Evolutionary conservation across 1,140 invertebrate species (phyloP), one percentile per base, ranked within the genome.

Genomic region (Stegodyphus dumicola): DNA sequence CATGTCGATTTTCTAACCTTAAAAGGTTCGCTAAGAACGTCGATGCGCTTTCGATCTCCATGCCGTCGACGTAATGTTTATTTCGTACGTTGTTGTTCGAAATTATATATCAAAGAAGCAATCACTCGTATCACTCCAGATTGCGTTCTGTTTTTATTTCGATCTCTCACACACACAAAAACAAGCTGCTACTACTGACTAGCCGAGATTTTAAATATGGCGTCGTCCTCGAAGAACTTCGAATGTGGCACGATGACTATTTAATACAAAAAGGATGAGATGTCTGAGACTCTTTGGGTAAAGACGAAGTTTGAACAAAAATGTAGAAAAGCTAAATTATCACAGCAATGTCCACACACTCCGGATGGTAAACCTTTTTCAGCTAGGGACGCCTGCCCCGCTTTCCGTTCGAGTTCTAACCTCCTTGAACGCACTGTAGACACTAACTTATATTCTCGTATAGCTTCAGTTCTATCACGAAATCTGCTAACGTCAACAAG

Each of bases 21-120:
- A 94, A 89, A 77, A 94, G 89, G 88, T 94, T 92, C 66, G 93
- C 92, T 75, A 94, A 89, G 89, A 94, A 94, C 88, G 93, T 92
- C 66, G 93, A 92, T 80, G 93, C 94, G 87, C 93, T 93, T 87
- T 92, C 91, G 11, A 94, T 92, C 92, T 94, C 94, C 87, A 92
- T 88, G 89, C 91, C 91, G 92, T 93, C 93, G 18, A 52, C 56
- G 18, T 49, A 52, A 60, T 60, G 56, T 60, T 15, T 0, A 60
- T 15, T 60, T 60, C 9, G 15, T 15, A 10, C 15, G 56, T 60
- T 7, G 17, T 18, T 67, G 2, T 67, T 17, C 11, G 17, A 67
- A 17, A 15, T 67, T 18, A 18, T 33, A 33, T 1, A 33, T 33
- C 33, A 33, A 33, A 33, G 33, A 33, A 33, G 33, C 33, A 67